Conservation (phyloP, 2,113 vertebrate species). For the Nerophis ophidion region DNA sequence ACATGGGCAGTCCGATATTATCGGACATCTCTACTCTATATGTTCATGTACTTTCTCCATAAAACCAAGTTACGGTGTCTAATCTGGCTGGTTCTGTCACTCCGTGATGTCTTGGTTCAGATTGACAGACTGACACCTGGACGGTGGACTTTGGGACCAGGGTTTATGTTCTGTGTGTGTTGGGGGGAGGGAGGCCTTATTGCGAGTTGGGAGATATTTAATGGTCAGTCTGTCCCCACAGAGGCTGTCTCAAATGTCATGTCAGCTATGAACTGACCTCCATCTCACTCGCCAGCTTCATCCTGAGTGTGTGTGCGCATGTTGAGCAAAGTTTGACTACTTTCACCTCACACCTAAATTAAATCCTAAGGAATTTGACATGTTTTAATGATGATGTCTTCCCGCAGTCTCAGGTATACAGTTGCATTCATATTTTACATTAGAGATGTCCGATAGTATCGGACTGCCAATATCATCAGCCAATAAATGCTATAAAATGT, state of each 20-base stretch:
- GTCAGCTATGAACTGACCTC: conserved; percentile 65
- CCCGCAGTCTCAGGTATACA: no score
- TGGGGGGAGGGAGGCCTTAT: conserved; percentile 20
- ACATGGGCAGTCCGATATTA: no score
- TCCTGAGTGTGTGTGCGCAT: conserved; percentile 5
- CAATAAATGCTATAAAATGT: no score
- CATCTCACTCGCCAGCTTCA: conserved; percentile 32
- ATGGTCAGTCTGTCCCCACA: conserved; percentile 61
- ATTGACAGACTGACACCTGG: conserved; percentile 5
- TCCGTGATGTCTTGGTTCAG: background rate
- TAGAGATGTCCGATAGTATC: no score
- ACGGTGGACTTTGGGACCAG: background rate
- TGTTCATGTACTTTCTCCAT: background rate
- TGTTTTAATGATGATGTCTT: background rate
- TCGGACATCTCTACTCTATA: no score
- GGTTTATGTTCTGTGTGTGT: conserved; percentile 6
- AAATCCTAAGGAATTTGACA: background rate
- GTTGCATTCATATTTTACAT: no score
- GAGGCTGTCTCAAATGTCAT: conserved; percentile 70
- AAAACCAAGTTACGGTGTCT: background rate
- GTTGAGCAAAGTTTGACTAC: background rate
- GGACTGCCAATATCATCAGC: no score
- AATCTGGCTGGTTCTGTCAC: background rate
- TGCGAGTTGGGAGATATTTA: conserved; percentile 37
- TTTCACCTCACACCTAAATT: conserved; percentile 6